A percentile compares a stretch with the other conserved stretches of the same genome.
Evolutionary conservation across 2,113 vertebrate species (phyloP).

Genomic region (Prinia subflava): DNA sequence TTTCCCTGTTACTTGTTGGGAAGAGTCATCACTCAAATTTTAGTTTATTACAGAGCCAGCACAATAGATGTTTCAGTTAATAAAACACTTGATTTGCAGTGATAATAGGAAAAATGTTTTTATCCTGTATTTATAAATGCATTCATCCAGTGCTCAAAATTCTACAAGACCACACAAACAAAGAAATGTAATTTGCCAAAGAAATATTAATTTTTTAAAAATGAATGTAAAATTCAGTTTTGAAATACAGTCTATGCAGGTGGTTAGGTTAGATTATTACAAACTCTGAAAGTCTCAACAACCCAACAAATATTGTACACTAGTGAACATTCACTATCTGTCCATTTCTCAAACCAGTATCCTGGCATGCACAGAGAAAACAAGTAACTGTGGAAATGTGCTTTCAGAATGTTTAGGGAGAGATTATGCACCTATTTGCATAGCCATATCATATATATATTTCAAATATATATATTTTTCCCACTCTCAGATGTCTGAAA

Average conservation of each 20-base stretch:
- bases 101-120: not conserved
- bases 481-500: not conserved
- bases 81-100: not conserved
- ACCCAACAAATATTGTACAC: not conserved
- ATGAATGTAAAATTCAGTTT: not conserved
- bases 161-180: not conserved
- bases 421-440: not conserved
- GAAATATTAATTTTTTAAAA: not conserved
- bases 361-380: not conserved
- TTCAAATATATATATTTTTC: not conserved
- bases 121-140: too few relatives aligned
- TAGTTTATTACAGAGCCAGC: not conserved
- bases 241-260: not conserved
- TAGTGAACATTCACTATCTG: not conserved
- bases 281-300: not conserved
- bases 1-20: not conserved
- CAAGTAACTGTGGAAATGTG: not conserved
- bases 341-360: not conserved
- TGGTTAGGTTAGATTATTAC: not conserved
- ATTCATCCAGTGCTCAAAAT: not conserved
- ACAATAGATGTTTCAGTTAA: not conserved
- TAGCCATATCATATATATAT: not conserved
- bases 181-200: not conserved
- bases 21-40: not conserved
- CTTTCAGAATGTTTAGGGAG: not conserved